Evolutionary conservation across 2,888 invertebrate genomes (phyloP).

Genomic region (Chironomus tentans): DNA sequence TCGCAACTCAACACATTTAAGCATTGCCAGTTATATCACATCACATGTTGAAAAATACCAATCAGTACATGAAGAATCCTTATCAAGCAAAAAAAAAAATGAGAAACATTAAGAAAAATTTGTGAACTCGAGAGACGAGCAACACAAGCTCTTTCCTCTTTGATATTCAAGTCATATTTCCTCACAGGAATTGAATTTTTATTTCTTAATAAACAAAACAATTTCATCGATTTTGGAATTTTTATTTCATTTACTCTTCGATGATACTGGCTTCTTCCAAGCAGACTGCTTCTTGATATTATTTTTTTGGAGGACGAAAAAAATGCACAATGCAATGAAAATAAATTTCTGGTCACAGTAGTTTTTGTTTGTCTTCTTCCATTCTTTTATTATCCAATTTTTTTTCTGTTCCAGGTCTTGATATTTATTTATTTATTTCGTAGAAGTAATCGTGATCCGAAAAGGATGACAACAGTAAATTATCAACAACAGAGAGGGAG

Average conservation of each 20-base stretch:
- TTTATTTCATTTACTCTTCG: neutral
- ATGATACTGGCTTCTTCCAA: too few species aligned
- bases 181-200: slow-evolving; percentile 10
- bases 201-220: slow-evolving; percentile 22
- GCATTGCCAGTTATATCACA: too few species aligned
- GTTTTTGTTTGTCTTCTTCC: neutral
- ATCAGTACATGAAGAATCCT: too few species aligned
- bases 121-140: too few species aligned
- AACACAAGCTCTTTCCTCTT: neutral
- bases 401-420: neutral
- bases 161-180: neutral
- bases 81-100: too few species aligned
- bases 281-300: too few species aligned
- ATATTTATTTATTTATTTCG: neutral
- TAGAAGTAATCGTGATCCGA: slow-evolving; percentile 4
- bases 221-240: neutral
- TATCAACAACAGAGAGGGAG: slow-evolving; percentile 2
- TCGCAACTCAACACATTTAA: too few species aligned
- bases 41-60: too few species aligned
- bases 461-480: slow-evolving; percentile 20
- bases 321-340: neutral
- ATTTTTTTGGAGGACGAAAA: neutral
- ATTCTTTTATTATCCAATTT: neutral
- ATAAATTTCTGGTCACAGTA: slow-evolving; percentile 22
- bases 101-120: too few species aligned